Evolutionary conservation across 2,113 vertebrate species (phyloP).

Genomic region (Sturnus vulgaris): DNA sequence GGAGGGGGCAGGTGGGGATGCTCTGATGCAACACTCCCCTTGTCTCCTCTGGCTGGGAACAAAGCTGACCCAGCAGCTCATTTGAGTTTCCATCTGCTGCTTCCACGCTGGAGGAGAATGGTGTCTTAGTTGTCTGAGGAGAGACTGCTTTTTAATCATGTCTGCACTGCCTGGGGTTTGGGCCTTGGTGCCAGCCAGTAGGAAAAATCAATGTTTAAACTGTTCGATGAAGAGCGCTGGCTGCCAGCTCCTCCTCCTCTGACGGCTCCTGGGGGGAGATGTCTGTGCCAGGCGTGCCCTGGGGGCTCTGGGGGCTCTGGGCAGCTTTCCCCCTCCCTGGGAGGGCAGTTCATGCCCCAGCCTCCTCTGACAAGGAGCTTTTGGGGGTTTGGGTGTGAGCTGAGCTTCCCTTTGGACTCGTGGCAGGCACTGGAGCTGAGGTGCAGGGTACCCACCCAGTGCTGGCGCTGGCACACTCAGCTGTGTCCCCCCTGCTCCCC

Average conservation of each 20-base stretch:
- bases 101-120: neutral
- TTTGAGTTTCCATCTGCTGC: neutral
- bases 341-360: accelerated
- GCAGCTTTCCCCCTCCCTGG: neutral
- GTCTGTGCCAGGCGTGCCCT: neutral
- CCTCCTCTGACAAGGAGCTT: neutral
- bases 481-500: neutral
- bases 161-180: slow-evolving; percentile 2
- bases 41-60: neutral
- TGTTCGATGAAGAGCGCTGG: slow-evolving; percentile 7
- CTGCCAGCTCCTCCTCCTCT: neutral
- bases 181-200: slow-evolving; percentile 14
- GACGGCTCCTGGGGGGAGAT: neutral
- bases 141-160: slow-evolving; percentile 30
- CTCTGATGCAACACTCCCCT: neutral
- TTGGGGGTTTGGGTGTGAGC: neutral
- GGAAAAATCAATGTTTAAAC: slow-evolving; percentile 50
- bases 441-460: accelerated
- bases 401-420: accelerated
- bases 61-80: slow-evolving; percentile 17
- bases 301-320: neutral
- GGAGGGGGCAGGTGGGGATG: neutral
- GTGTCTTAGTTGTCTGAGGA: neutral
- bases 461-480: accelerated
- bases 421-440: accelerated